Conservation (phyloP, 1,140 invertebrate genomes). For the Riptortus pedestris region DNA sequence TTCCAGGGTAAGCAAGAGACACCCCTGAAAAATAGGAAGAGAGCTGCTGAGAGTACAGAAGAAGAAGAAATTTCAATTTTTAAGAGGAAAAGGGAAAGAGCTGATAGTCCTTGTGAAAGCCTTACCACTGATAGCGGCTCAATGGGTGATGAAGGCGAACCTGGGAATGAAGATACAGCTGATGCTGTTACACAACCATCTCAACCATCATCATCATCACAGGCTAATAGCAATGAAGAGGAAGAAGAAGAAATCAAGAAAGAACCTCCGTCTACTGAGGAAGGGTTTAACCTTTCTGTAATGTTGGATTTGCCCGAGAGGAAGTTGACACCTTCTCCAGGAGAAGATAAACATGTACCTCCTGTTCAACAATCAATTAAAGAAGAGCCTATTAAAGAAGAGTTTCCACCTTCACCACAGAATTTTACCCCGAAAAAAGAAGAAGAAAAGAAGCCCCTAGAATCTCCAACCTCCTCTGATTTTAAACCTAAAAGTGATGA, state of each 20-base stretch:
- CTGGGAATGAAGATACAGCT: constrained; percentile 26
- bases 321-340: constrained; percentile 25
- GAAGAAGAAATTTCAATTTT: constrained; percentile 42
- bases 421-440: constrained; percentile 18
- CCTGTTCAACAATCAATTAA: neutral
- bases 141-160: constrained; percentile 60
- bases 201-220: constrained; percentile 18
- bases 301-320: constrained; percentile 22
- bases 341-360: neutral
- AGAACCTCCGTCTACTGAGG: constrained; percentile 16
- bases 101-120: constrained; percentile 66
- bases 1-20: constrained; percentile 26
- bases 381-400: constrained; percentile 10
- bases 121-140: constrained; percentile 59
- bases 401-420: constrained; percentile 2
- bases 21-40: constrained; percentile 45
- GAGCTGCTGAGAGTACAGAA: constrained; percentile 50
- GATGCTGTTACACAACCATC: constrained; percentile 19
- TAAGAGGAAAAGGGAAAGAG: constrained; percentile 59
- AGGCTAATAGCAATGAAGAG: neutral
- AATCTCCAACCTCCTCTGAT: constrained; percentile 3
- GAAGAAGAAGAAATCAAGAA: constrained; percentile 14
- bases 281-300: constrained; percentile 22
- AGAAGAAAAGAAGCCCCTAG: constrained; percentile 21
- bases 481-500: constrained; percentile 31